A percentile compares a stretch with the other conserved stretches of the same genome.
phyloP scores from a whole-genome alignment of 2,113 vertebrate species.

The Vicugna pacos region DNA sequence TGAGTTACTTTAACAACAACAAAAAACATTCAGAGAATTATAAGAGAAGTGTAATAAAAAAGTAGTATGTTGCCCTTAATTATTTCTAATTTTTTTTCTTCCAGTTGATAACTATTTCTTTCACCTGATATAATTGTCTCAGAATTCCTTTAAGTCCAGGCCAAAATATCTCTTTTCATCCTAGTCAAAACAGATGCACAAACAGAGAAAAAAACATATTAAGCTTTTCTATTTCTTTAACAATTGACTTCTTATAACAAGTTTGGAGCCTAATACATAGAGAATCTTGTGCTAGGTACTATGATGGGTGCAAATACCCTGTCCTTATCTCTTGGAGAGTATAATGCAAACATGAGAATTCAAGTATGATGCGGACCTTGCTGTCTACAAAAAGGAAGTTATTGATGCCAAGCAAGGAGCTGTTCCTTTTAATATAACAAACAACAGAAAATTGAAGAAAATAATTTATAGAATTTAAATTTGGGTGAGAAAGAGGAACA shows the following conservation, averaged over 20 bases:
- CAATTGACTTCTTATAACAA: background rate
- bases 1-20: background rate
- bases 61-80: background rate
- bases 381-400: background rate
- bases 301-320: background rate
- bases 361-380: background rate
- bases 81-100: background rate
- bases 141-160: background rate
- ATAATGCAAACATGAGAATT: background rate
- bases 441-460: background rate
- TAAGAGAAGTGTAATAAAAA: background rate
- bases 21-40: background rate
- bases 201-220: background rate
- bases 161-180: background rate
- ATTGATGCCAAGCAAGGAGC: background rate
- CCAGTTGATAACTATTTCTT: background rate
- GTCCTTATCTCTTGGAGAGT: background rate
- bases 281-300: background rate
- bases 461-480: background rate
- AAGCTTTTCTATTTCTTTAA: background rate
- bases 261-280: background rate
- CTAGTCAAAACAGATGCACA: background rate
- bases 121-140: background rate
- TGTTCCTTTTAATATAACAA: background rate
- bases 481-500: background rate